phyloP scores from a whole-genome alignment of 2,797 vertebrate species.

The Gila robusta region DNA sequence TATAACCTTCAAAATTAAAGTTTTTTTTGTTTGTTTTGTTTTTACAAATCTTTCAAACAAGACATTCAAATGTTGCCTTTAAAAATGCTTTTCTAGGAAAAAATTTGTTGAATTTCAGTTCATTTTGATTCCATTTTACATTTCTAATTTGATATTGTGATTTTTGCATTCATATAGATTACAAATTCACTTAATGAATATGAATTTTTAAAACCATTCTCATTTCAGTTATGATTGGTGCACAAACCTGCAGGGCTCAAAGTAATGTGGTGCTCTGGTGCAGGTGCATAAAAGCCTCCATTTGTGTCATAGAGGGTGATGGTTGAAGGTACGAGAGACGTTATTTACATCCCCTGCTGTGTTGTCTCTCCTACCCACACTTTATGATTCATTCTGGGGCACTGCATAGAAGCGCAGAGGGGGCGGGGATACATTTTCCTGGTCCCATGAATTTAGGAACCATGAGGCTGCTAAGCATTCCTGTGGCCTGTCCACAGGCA shows the following conservation, averaged over 20 bases:
- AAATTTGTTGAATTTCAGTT: neutral
- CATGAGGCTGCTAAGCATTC: slow-evolving; percentile 63
- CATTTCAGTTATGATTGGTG: neutral
- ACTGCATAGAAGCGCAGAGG: slow-evolving; percentile 34
- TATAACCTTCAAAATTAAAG: neutral
- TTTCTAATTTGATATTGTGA: neutral
- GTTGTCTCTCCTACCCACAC: slow-evolving; percentile 20
- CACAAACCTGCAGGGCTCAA: no score
- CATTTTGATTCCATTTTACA: neutral
- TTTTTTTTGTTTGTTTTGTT: neutral
- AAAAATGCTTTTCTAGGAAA: neutral
- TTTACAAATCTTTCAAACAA: neutral
- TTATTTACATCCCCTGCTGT: slow-evolving; percentile 23
- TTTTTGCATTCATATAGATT: neutral
- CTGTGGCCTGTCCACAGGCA: slow-evolving; percentile 68
- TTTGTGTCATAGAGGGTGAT: neutral
- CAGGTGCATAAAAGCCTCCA: slow-evolving; percentile 1
- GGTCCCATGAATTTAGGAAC: slow-evolving; percentile 52
- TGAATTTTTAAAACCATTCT: neutral
- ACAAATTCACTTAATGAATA: neutral
- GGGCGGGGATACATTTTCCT: slow-evolving; percentile 41
- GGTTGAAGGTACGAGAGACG: slow-evolving; percentile 11
- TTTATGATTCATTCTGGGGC: slow-evolving; percentile 33
- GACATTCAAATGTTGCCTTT: neutral
- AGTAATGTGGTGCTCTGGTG: neutral